Conservation (phyloP, 2,797 vertebrate genomes). For the Dallia pectoralis region DNA sequence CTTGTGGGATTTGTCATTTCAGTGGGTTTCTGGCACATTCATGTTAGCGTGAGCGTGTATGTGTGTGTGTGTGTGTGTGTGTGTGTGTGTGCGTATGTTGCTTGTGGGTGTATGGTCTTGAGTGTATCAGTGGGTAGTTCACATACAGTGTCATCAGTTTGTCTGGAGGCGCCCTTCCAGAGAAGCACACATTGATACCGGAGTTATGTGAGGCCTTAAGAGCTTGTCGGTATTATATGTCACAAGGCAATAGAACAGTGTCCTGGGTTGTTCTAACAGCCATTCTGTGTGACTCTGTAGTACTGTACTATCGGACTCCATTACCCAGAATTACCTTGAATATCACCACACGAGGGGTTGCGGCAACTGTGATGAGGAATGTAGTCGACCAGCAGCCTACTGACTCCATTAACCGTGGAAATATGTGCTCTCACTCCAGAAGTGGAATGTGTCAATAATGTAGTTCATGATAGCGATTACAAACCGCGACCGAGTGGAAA, state of each 20-base stretch:
- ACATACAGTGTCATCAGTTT: background rate
- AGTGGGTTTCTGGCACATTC: background rate
- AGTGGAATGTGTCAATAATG: background rate
- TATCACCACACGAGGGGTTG: slow-evolving; percentile 20
- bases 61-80: background rate
- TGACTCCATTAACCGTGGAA: background rate
- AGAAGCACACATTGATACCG: background rate
- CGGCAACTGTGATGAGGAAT: slow-evolving; percentile 23
- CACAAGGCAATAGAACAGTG: background rate
- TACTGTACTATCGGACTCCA: background rate
- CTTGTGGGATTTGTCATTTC: background rate
- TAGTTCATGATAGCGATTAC: too few species aligned
- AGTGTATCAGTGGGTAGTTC: background rate
- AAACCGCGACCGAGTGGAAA: too few species aligned
- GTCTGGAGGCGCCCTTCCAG: background rate
- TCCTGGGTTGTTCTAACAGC: slow-evolving; percentile 14
- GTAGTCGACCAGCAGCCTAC: background rate
- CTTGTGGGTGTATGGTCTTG: background rate
- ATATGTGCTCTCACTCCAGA: background rate
- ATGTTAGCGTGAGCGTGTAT: background rate
- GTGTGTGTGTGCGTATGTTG: background rate
- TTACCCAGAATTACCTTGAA: slow-evolving; percentile 19
- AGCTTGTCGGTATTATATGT: background rate
- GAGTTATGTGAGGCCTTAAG: background rate
- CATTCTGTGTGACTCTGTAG: slow-evolving; percentile 3